Evolutionary conservation across 2,888 invertebrate species (phyloP).

Genomic region (Oegoconia quadripuncta): DNA sequence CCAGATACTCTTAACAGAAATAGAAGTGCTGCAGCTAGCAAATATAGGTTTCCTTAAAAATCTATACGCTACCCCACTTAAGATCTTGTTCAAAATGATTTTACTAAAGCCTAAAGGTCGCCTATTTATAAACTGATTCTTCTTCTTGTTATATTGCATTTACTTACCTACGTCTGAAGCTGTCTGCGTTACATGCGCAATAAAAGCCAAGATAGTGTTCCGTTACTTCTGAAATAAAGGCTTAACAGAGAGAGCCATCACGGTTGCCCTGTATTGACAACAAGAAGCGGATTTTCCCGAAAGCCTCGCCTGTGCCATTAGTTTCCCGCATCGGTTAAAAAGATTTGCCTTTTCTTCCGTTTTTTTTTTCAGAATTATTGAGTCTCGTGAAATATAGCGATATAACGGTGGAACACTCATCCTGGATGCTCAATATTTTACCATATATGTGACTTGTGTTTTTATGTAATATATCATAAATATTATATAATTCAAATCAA

Average conservation of each 20-base stretch:
- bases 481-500: conserved; percentile 11
- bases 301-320: conserved; percentile 78
- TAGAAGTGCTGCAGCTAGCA: no score
- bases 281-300: conserved; percentile 76
- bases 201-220: conserved; percentile 72
- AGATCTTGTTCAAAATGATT: no score
- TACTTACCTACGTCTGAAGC: conserved; percentile 46
- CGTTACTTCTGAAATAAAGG: conserved; percentile 70
- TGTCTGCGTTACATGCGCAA: conserved; percentile 52
- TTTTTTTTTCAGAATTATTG: conserved; percentile 70
- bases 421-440: conserved; percentile 16
- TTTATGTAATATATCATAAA: not conserved
- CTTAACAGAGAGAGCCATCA: conserved; percentile 74
- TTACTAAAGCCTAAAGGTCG: no score
- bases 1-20: no score
- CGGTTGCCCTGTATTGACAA: conserved; percentile 76
- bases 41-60: no score
- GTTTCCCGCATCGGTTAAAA: conserved; percentile 77
- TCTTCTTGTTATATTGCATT: conserved; percentile 48
- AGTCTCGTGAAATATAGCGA: conserved; percentile 60
- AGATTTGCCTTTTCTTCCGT: conserved; percentile 70
- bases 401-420: conserved; percentile 42
- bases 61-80: no score
- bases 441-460: conserved; percentile 8
- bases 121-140: no score